These are phyloP conservation scores for Chrysomallon squamiferum DNA, from an alignment of 1,140 invertebrate genomes.

Conservation along the genomic window DNA sequence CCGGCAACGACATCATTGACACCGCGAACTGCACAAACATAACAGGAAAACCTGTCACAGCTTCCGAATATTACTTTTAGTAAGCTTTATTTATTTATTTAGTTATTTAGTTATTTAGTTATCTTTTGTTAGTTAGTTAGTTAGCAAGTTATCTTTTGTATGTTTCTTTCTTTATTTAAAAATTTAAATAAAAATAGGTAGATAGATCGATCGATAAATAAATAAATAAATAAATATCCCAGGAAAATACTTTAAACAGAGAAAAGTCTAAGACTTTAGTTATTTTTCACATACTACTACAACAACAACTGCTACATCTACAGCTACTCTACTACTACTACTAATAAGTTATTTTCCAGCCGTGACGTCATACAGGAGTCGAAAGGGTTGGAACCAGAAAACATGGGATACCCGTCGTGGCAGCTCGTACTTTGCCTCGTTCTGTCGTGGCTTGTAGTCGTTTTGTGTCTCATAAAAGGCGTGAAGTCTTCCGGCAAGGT, in stretches of 20 bases:
- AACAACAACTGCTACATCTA: no score
- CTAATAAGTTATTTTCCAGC: no score
- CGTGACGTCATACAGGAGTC: slow-evolving; percentile 43
- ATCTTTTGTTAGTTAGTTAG: no score
- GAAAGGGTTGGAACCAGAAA: slow-evolving; percentile 66
- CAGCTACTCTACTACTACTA: no score
- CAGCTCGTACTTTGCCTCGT: slow-evolving; percentile 87
- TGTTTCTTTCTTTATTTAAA: no score
- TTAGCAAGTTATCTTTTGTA: no score
- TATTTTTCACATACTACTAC: no score
- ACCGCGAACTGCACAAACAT: slow-evolving; percentile 30
- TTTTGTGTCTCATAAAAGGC: slow-evolving; percentile 97
- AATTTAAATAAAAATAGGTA: no score
- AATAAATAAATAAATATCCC: no score
- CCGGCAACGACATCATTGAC: slow-evolving; percentile 22
- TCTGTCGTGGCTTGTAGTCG: slow-evolving; percentile 93
- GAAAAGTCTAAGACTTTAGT: no score
- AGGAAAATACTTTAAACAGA: no score
- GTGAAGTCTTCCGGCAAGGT: slow-evolving; percentile 96
- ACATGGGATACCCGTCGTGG: slow-evolving; percentile 87
- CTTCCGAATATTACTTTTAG: slow-evolving; percentile 38
- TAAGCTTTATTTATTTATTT: slow-evolving; percentile 9
- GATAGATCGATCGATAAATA: no score
- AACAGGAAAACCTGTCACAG: slow-evolving; percentile 15
- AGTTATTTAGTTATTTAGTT: neutral